Percentiles rank a stretch among this genome's conserved stretches.
These are phyloP conservation scores for Prionailurus bengalensis DNA, from an alignment of 2,113 vertebrate genomes.

Conservation along the genomic window DNA sequence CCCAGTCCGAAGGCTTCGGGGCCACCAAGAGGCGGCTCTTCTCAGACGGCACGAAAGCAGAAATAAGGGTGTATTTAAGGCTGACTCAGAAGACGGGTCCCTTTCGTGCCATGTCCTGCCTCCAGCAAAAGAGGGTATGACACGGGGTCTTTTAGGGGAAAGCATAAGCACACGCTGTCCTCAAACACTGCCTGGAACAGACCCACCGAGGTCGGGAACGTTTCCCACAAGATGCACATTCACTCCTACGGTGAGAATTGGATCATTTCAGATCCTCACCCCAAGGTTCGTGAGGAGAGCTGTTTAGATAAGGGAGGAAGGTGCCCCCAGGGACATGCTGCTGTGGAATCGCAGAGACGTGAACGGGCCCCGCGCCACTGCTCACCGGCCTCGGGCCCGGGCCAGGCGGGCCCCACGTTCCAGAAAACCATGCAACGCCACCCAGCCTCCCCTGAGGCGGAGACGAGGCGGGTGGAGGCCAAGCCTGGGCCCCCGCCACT, in stretches of 20 bases:
- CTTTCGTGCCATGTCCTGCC: background rate
- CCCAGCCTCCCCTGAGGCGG: too few species aligned
- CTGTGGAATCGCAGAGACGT: rapidly evolving
- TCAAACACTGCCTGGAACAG: rapidly evolving
- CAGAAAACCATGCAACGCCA: background rate
- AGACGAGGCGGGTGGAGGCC: rapidly evolving
- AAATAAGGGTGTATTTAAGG: rapidly evolving
- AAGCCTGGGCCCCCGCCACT: background rate
- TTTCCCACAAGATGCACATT: too few species aligned
- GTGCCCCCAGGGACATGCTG: rapidly evolving
- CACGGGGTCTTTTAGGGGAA: background rate
- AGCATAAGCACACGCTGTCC: background rate
- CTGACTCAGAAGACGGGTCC: background rate
- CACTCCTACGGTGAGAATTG: background rate
- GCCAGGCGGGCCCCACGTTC: rapidly evolving
- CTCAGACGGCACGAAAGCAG: background rate
- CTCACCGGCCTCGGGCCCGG: rapidly evolving
- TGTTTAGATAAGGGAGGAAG: rapidly evolving
- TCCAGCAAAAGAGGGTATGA: background rate
- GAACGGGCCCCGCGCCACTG: rapidly evolving
- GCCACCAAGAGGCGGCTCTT: rapidly evolving
- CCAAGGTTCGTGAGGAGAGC: rapidly evolving
- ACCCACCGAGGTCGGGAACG: rapidly evolving
- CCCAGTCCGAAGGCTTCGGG: background rate
- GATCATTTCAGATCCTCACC: too few species aligned